Evolutionary conservation across 1,140 invertebrate genomes (phyloP).

Genomic region (Bilobella aurantiaca): DNA sequence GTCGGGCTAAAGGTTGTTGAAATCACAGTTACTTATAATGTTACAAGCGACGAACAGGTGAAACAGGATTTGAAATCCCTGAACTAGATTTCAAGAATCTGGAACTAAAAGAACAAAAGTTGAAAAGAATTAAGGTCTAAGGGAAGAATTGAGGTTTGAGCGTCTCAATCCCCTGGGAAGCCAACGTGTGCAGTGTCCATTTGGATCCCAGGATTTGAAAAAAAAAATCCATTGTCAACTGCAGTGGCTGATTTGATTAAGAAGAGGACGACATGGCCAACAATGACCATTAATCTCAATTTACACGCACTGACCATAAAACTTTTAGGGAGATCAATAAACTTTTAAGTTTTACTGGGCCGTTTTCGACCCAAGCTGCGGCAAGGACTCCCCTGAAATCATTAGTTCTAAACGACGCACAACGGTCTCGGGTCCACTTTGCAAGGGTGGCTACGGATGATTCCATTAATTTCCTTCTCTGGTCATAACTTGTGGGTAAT

Average conservation of each 20-base stretch:
- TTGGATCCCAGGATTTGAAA: neutral
- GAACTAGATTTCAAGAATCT: too few species aligned
- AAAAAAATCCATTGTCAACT: conserved; percentile 1
- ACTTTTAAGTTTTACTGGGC: neutral
- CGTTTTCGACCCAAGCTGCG: neutral
- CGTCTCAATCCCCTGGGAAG: neutral
- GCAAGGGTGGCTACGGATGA: neutral
- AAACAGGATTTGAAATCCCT: too few species aligned
- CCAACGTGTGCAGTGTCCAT: neutral
- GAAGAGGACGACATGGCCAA: neutral
- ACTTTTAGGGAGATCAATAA: neutral
- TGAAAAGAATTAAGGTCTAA: too few species aligned
- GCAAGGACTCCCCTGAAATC: neutral
- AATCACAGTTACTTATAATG: too few species aligned
- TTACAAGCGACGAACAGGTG: too few species aligned
- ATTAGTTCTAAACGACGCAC: neutral
- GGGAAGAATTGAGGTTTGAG: too few species aligned
- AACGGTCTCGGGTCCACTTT: neutral
- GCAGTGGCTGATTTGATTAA: neutral
- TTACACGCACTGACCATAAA: neutral
- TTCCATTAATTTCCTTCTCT: neutral
- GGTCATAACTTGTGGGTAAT: neutral
- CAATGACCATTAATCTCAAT: conserved; percentile 5
- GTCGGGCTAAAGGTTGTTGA: too few species aligned
- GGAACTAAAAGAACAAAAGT: too few species aligned